Percentiles rank a stretch among this genome's conserved stretches.
phyloP scores from a whole-genome alignment of 2,113 vertebrate genomes.

The Psilopsiagon aurifrons region DNA sequence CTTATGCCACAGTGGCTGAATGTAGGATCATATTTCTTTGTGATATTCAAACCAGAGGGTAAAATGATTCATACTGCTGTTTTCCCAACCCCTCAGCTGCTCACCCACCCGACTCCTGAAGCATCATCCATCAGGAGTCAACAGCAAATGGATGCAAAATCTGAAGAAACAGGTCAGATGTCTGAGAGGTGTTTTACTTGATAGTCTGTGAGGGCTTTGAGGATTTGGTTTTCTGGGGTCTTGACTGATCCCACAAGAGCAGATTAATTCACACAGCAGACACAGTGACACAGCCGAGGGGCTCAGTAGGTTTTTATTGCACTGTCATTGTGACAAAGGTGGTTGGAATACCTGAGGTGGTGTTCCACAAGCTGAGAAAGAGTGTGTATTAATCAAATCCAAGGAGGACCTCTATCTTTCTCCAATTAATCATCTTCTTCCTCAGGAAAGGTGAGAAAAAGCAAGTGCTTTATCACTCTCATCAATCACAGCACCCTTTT shows the following conservation, averaged over 20 bases:
- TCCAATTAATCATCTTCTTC: not conserved
- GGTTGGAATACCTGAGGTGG: not conserved
- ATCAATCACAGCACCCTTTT: slow-evolving; percentile 45
- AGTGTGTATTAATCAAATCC: not conserved
- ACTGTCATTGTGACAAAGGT: not conserved
- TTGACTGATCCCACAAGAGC: not conserved
- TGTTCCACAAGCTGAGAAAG: not conserved
- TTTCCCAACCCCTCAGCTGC: not conserved
- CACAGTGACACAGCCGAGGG: not conserved
- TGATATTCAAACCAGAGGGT: not conserved
- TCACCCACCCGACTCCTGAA: not conserved
- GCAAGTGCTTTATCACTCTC: not conserved
- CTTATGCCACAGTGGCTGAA: not conserved
- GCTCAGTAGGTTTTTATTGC: not conserved
- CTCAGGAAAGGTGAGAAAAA: not conserved
- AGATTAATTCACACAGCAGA: not conserved
- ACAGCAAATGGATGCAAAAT: not conserved
- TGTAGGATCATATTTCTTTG: not conserved
- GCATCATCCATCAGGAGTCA: not conserved
- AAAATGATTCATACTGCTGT: not conserved
- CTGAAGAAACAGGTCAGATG: not conserved
- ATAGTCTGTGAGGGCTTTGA: not conserved
- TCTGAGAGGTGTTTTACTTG: not conserved
- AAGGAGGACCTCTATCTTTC: not conserved
- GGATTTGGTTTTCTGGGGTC: not conserved